A percentile compares a stretch with the other conserved stretches of the same genome.
phyloP scores from a whole-genome alignment of 2,888 invertebrate genomes.

The Isotomurus palustris region DNA sequence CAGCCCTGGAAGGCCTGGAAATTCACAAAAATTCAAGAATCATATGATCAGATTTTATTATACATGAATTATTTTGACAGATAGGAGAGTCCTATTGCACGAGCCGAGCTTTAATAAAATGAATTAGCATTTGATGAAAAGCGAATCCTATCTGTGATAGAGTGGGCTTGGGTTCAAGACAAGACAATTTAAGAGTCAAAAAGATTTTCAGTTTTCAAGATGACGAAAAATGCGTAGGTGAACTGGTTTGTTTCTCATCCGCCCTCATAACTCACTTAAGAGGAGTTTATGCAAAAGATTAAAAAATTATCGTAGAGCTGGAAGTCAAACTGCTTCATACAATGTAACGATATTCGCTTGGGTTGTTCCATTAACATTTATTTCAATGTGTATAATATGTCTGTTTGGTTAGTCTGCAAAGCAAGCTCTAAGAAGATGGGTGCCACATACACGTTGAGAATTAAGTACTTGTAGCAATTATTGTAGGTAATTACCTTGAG shows the following conservation, averaged over 20 bases:
- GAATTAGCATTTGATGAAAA: too few relatives aligned
- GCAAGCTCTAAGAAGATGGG: too few relatives aligned
- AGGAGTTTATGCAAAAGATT: neutral
- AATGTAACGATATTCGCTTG: too few relatives aligned
- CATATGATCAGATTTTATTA: neutral
- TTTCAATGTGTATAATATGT: too few relatives aligned
- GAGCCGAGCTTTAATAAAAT: too few relatives aligned
- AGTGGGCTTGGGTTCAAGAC: too few relatives aligned
- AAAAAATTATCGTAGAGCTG: neutral
- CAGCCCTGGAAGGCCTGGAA: slow-evolving; percentile 23
- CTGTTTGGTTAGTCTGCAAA: too few relatives aligned
- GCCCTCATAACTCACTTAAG: neutral
- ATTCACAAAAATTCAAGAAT: neutral
- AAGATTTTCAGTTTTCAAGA: slow-evolving; percentile 3
- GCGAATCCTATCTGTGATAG: too few relatives aligned
- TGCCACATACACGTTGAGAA: too few relatives aligned
- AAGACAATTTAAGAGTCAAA: slow-evolving; percentile 1
- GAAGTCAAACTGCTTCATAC: slow-evolving; percentile 5
- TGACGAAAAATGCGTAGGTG: slow-evolving; percentile 1
- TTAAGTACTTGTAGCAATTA: too few relatives aligned
- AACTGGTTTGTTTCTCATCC: neutral
- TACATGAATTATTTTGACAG: neutral
- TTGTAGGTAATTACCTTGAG: slow-evolving; percentile 23
- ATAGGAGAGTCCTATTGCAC: too few relatives aligned
- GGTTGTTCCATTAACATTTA: too few relatives aligned